Evolutionary conservation across 2,113 vertebrate genomes (phyloP).

Genomic region (Megaptera novaeangliae): DNA sequence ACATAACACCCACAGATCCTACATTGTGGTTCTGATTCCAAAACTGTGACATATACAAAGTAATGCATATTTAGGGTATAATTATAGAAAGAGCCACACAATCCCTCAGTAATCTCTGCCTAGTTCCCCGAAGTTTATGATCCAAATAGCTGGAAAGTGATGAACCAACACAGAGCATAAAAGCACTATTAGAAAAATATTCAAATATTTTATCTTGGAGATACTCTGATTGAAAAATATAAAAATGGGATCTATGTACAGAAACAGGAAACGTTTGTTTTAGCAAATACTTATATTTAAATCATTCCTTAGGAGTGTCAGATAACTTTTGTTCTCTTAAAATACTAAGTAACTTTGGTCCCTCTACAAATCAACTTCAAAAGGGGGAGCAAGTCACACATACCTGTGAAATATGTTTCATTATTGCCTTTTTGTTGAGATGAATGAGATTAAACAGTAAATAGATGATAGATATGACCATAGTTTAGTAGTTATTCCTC

Average conservation of each 20-base stretch:
- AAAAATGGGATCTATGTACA: neutral
- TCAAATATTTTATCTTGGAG: neutral
- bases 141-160: constrained; percentile 23
- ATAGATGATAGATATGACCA: neutral
- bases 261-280: neutral
- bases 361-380: neutral
- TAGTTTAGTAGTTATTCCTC: neutral
- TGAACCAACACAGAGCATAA: neutral
- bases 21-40: constrained; percentile 24
- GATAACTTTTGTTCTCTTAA: constrained; percentile 18
- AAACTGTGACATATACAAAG: constrained; percentile 34
- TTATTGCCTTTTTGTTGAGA: neutral
- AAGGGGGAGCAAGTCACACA: neutral
- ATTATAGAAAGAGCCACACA: constrained; percentile 54
- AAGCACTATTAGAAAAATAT: neutral
- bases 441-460: constrained; percentile 7
- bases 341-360: neutral
- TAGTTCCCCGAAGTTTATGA: constrained; percentile 64
- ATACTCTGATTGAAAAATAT: neutral
- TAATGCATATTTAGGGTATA: constrained; percentile 41
- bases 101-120: constrained; percentile 37
- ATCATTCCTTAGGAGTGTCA: neutral
- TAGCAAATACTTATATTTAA: constrained; percentile 9
- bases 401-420: neutral
- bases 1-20: constrained; percentile 22